A percentile compares a stretch with the other conserved stretches of the same genome.
Conservation (phyloP, 2,113 vertebrate genomes). For the Toxotes chatareus region DNA sequence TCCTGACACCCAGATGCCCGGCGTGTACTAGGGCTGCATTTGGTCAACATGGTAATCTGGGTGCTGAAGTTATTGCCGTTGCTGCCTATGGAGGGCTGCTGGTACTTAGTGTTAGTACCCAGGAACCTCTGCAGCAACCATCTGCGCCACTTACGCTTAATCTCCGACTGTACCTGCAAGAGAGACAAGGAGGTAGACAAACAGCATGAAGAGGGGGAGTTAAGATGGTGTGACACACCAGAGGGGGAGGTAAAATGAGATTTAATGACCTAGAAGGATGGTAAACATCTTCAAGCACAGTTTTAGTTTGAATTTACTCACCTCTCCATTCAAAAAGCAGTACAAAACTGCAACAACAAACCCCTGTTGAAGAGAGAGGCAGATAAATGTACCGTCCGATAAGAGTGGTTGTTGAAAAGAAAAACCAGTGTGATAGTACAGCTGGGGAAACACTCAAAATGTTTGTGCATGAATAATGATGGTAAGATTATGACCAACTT, state of each 20-base stretch:
- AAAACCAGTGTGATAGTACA: conserved; percentile 34
- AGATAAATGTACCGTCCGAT: not conserved
- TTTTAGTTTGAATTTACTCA: conserved; percentile 77
- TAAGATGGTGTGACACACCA: conserved; percentile 4
- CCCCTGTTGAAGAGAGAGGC: conserved; percentile 84
- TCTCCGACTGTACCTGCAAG: conserved; percentile 93
- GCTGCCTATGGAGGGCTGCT: conserved; percentile 91
- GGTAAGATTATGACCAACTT: conserved; percentile 55
- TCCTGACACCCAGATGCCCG: conserved; percentile 89
- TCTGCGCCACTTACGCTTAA: conserved; percentile 95
- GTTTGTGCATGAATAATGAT: conserved; percentile 70
- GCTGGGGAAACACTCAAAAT: conserved; percentile 64
- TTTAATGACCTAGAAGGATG: conserved; percentile 27
- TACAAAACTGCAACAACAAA: conserved; percentile 96
- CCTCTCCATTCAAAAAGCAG: conserved; percentile 98
- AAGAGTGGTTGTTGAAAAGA: conserved; percentile 36
- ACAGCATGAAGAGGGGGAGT: conserved; percentile 37
- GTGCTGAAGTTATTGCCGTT: conserved; percentile 95
- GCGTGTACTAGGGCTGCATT: conserved; percentile 88
- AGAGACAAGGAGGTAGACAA: conserved; percentile 26
- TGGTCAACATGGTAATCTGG: conserved; percentile 95
- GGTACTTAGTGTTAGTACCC: conserved; percentile 89
- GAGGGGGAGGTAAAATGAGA: not conserved
- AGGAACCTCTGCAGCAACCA: conserved; percentile 93
- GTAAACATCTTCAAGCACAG: conserved; percentile 28